Evolutionary conservation across 1,140 invertebrate species (phyloP).

Genomic region (Ostrea denselamellosa): DNA sequence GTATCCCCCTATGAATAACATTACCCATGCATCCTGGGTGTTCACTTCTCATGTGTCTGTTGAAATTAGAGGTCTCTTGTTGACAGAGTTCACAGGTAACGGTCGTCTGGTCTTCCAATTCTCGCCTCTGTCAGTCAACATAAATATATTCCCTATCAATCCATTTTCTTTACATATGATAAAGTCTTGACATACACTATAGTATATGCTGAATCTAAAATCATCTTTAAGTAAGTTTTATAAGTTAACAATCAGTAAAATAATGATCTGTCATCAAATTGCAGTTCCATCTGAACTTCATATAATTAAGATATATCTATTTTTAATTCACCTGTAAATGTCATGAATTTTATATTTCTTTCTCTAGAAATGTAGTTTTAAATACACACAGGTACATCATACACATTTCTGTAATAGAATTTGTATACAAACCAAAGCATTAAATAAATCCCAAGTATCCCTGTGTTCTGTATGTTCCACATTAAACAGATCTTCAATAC

Average conservation of each 20-base stretch:
- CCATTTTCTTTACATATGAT: too few species aligned
- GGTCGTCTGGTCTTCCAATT: constrained; percentile 62
- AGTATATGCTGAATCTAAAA: too few species aligned
- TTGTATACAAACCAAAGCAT: constrained; percentile 46
- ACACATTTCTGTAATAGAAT: background rate
- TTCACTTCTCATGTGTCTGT: constrained; percentile 71
- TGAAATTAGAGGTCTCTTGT: constrained; percentile 66
- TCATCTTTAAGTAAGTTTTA: too few species aligned
- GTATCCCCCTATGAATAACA: background rate
- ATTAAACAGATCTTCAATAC: constrained; percentile 68
- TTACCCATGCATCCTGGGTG: constrained; percentile 78
- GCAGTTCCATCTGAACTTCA: background rate
- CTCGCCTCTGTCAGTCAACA: constrained; percentile 62
- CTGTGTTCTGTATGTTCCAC: constrained; percentile 57
- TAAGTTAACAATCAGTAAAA: too few species aligned
- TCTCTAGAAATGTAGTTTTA: background rate
- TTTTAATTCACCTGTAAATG: background rate
- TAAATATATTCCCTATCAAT: background rate
- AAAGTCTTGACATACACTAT: too few species aligned
- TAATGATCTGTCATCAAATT: too few species aligned
- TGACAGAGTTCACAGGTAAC: constrained; percentile 75
- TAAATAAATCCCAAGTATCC: constrained; percentile 62
- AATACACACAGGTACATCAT: background rate
- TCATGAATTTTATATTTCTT: background rate
- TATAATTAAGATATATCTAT: background rate